Evolutionary conservation across 2,113 vertebrate genomes (phyloP).

Genomic region (Nerophis lumbriciformis): DNA sequence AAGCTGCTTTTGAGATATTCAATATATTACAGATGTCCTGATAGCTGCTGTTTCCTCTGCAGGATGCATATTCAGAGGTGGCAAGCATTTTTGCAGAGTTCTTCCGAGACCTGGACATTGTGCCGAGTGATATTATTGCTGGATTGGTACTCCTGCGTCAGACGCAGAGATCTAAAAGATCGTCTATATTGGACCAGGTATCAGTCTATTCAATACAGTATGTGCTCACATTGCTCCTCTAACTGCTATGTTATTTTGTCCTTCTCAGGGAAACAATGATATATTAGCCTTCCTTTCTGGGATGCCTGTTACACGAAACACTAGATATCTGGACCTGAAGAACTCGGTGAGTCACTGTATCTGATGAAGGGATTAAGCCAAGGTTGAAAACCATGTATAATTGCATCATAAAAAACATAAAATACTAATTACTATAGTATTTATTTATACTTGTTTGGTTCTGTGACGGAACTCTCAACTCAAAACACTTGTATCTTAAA

Average conservation of each 20-base stretch:
- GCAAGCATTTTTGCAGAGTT: conserved; percentile 98
- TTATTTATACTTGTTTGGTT: too few species aligned
- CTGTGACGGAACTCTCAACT: too few species aligned
- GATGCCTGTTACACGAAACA: conserved; percentile 96
- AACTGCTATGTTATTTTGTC: conserved; percentile 24
- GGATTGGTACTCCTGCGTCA: conserved; percentile 92
- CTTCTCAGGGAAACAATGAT: conserved; percentile 86
- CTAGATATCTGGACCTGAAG: conserved; percentile 95
- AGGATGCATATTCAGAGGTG: conserved; percentile 99
- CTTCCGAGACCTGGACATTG: conserved; percentile 97
- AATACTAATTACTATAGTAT: too few species aligned
- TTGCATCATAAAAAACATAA: background rate
- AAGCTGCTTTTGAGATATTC: background rate
- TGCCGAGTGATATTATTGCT: conserved; percentile 97
- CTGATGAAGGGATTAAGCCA: background rate
- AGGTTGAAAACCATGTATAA: background rate
- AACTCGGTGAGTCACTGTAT: conserved; percentile 78
- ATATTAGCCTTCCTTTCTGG: conserved; percentile 96
- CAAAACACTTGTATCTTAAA: too few species aligned
- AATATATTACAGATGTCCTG: background rate
- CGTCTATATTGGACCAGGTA: conserved; percentile 77
- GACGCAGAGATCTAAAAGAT: conserved; percentile 90
- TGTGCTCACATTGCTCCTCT: background rate
- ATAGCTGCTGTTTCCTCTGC: conserved; percentile 23
- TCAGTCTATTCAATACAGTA: background rate